Conservation (phyloP, 2,113 vertebrate genomes). For the Pogona vitticeps region DNA sequence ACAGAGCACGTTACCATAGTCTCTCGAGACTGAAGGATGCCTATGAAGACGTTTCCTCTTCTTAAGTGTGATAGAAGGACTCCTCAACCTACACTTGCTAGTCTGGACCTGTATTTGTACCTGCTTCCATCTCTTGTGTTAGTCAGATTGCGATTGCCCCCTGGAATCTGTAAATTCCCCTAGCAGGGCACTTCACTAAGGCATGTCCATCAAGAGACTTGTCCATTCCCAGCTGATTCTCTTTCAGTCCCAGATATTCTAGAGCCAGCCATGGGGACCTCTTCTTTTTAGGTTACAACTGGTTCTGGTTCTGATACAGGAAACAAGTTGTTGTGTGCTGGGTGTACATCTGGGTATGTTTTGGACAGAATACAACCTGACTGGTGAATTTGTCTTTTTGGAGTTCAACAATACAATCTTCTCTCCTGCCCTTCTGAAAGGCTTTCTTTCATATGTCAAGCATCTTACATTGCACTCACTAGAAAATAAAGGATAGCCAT, state of each 20-base stretch:
- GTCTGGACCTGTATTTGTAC: neutral
- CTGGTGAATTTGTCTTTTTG: neutral
- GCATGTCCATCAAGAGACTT: neutral
- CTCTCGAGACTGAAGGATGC: too few relatives aligned
- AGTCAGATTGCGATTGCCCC: neutral
- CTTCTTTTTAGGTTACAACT: neutral
- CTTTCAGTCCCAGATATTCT: neutral
- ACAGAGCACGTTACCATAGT: too few relatives aligned
- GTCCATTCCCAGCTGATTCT: neutral
- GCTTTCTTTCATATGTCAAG: neutral
- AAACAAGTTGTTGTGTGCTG: neutral
- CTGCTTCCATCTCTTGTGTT: neutral
- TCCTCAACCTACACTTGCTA: neutral
- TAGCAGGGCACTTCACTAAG: neutral
- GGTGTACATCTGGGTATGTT: neutral
- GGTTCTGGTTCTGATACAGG: neutral
- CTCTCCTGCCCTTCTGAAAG: neutral
- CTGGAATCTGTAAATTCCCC: neutral
- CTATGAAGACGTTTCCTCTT: too few relatives aligned
- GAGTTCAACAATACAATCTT: neutral
- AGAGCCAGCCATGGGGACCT: neutral
- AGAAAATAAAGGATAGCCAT: conserved; percentile 8
- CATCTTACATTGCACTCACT: neutral
- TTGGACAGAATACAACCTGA: neutral
- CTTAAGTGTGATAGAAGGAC: neutral